These are phyloP conservation scores for Okapia johnstoni DNA, from an alignment of 2,113 vertebrate genomes.

Conservation along the genomic window DNA sequence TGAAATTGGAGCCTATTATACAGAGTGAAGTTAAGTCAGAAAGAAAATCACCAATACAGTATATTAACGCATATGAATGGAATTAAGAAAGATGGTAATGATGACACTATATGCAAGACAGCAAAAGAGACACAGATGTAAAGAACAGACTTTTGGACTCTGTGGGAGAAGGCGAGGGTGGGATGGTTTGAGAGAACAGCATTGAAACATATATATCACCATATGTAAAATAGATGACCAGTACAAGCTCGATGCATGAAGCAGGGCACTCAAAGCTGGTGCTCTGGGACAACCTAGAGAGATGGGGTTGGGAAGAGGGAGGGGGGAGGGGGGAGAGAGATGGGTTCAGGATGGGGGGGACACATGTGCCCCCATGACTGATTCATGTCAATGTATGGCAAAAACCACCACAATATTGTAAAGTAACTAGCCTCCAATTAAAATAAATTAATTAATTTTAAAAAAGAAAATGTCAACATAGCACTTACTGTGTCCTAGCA, in stretches of 20 bases:
- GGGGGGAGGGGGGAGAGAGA: background rate
- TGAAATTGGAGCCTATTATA: background rate
- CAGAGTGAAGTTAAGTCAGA: background rate
- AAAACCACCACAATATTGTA: background rate
- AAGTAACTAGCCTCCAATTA: background rate
- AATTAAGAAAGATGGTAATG: background rate
- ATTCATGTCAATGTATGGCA: background rate
- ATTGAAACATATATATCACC: background rate
- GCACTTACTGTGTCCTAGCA: background rate
- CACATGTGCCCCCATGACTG: background rate
- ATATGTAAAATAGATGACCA: background rate
- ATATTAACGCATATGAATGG: background rate
- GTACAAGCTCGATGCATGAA: background rate
- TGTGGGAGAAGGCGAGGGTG: background rate
- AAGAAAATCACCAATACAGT: background rate
- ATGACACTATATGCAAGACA: background rate
- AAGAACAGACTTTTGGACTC: background rate
- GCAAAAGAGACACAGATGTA: background rate
- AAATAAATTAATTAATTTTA: background rate
- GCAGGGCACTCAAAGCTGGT: rapidly evolving
- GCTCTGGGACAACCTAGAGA: background rate
- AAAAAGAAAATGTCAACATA: background rate
- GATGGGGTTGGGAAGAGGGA: background rate
- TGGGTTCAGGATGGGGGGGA: background rate
- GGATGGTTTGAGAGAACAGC: background rate